Base-by-base conservation (phyloP, 2,888 invertebrate species). In the Dasysyrphus tricinctus region DNA sequence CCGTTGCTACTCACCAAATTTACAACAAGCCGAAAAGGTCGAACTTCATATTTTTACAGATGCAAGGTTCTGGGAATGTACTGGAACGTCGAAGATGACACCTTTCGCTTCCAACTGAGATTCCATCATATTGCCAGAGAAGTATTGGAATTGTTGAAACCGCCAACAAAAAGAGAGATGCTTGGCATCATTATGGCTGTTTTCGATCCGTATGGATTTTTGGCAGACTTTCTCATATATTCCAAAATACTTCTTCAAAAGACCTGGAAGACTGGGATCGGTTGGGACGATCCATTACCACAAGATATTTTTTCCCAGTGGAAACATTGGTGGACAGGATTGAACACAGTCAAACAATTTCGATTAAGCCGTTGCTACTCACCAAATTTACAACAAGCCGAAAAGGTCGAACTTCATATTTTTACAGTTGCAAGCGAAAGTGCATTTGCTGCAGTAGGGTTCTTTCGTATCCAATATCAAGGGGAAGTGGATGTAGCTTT, bases 161-260 rank as follows among this genome's bases (percentile, higher is more conserved):
- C 57, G 12, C 89, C 88, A 1, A 89, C 88, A 0, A 89, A 90
- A 37, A 75, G 89, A 0, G 77, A 89, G 51, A 2, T 24, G 3
- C 24, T 24, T 3, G 24, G 3, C 3, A 24, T n/a, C n/a, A 24
- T 24, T 24, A 24, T 90, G 89, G 89, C 90, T 0, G 47, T 90
- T 3, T 90, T 88, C 51, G 89, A 90, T 39, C 89, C 89, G 0
- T 67, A 89, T 7, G 89, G 89, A 0, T 47, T 90, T 1, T 77
- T 88, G 0, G 56, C 83, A 0, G 89, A 89, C 0, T 88, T 34
- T 9, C 34, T 56, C 2, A n/a, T 56, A 3, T 34, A 34, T n/a
- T 56, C 75, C 9, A 88, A 88, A 19, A 16, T 87, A 47, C 24
- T 77, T 11, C 14, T 81, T 29, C 75, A 81, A 42, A 4, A 9